Evolutionary conservation across 2,888 invertebrate species (phyloP).

Genomic region (Agapostemon virescens): DNA sequence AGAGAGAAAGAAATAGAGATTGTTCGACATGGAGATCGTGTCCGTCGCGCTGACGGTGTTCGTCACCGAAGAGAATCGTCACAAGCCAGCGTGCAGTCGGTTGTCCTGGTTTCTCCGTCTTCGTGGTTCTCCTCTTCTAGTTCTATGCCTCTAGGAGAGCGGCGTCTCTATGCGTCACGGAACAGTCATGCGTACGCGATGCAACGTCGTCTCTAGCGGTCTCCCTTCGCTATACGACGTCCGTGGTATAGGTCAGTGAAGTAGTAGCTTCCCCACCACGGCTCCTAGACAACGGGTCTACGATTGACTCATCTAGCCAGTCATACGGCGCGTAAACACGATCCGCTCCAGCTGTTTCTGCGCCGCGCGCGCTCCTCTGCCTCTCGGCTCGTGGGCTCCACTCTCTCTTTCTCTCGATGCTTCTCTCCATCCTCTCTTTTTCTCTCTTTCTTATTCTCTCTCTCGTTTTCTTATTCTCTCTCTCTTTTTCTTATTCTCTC

Average conservation of each 20-base stretch:
- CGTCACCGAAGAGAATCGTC: conserved; percentile 51
- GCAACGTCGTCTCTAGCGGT: conserved; percentile 67
- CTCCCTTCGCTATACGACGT: conserved; percentile 66
- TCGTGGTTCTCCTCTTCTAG: not conserved
- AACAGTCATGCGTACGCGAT: conserved; percentile 55
- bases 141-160: conserved; percentile 21
- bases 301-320: conserved; percentile 79
- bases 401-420: too few relatives aligned
- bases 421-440: too few relatives aligned
- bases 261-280: conserved; percentile 71
- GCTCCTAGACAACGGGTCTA: conserved; percentile 79
- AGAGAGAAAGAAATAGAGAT: too few relatives aligned
- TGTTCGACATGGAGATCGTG: not conserved
- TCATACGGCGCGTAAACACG: conserved; percentile 72
- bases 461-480: too few relatives aligned
- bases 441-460: too few relatives aligned
- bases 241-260: conserved; percentile 79
- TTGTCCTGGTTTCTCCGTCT: not conserved
- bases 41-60: conserved; percentile 40
- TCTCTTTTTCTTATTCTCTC: too few relatives aligned
- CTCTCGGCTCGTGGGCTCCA: too few relatives aligned
- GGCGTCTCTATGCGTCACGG: conserved; percentile 53
- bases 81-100: not conserved
- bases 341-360: conserved; percentile 68
- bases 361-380: conserved; percentile 42